These are phyloP conservation scores for Coracopsis vasa DNA, from an alignment of 2,113 vertebrate species.

Conservation along the genomic window DNA sequence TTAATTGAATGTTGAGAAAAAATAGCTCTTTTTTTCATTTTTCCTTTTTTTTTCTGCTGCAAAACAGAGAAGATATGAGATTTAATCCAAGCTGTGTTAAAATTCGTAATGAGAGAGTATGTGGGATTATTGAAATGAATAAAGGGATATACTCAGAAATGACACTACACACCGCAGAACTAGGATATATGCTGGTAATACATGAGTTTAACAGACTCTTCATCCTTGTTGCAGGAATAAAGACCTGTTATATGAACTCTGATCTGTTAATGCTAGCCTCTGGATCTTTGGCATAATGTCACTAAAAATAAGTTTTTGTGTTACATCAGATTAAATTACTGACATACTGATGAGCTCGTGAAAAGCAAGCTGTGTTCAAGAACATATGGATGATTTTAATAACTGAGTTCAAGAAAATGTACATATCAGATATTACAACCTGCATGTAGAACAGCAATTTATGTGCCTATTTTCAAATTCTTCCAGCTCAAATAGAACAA, in stretches of 20 bases:
- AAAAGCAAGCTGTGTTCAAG: conserved; percentile 23
- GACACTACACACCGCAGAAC: not conserved
- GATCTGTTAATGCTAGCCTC: not conserved
- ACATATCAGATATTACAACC: not conserved
- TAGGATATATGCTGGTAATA: not conserved
- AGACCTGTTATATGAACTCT: not conserved
- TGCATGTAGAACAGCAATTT: not conserved
- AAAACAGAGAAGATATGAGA: not conserved
- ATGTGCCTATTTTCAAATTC: not conserved
- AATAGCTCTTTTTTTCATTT: not conserved
- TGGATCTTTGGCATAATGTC: not conserved
- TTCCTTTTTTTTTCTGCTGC: not conserved
- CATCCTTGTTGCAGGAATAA: not conserved
- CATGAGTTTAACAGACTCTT: not conserved
- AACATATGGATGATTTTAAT: conserved; percentile 43
- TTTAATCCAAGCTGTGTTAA: not conserved
- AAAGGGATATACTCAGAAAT: not conserved
- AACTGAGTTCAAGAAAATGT: conserved; percentile 20
- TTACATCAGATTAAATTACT: conserved; percentile 46
- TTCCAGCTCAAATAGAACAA: not conserved
- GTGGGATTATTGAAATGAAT: not conserved
- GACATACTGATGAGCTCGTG: not conserved
- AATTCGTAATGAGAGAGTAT: not conserved
- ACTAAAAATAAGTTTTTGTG: conserved; percentile 12
- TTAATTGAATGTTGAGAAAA: not conserved